Evolutionary conservation across 2,113 vertebrate species (phyloP).

Genomic region (Herpetotheres cachinnans): DNA sequence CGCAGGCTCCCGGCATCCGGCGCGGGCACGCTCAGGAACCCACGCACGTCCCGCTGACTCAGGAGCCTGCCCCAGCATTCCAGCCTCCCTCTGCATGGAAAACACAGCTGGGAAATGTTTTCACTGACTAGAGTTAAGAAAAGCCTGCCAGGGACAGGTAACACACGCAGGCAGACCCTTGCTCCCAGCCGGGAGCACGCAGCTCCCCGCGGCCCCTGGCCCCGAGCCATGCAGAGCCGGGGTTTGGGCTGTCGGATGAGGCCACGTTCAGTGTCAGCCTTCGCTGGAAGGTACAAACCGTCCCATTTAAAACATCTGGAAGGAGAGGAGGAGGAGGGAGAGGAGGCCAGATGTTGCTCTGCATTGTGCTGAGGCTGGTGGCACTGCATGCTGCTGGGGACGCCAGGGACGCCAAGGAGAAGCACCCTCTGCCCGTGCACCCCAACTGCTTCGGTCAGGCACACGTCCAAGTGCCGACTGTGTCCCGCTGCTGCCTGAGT

Average conservation of each 20-base stretch:
- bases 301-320: neutral
- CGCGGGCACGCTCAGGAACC: neutral
- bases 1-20: neutral
- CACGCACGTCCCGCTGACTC: neutral
- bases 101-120: neutral
- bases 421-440: accelerated
- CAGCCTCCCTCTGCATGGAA: neutral
- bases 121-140: neutral
- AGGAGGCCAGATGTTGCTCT: neutral
- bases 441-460: neutral
- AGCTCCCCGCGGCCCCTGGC: neutral
- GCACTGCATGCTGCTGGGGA: accelerated
- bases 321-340: neutral
- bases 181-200: accelerated
- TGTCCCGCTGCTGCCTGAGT: neutral
- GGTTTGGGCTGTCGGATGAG: neutral
- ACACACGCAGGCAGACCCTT: neutral
- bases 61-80: neutral
- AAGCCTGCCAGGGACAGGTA: neutral
- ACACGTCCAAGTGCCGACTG: accelerated
- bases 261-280: accelerated
- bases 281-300: neutral
- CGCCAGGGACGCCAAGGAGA: accelerated
- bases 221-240: too few species aligned
- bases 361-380: accelerated